Percentiles rank a stretch among this genome's conserved stretches.
Evolutionary conservation across 2,113 vertebrate species (phyloP).

Genomic region (Percina caprodes): DNA sequence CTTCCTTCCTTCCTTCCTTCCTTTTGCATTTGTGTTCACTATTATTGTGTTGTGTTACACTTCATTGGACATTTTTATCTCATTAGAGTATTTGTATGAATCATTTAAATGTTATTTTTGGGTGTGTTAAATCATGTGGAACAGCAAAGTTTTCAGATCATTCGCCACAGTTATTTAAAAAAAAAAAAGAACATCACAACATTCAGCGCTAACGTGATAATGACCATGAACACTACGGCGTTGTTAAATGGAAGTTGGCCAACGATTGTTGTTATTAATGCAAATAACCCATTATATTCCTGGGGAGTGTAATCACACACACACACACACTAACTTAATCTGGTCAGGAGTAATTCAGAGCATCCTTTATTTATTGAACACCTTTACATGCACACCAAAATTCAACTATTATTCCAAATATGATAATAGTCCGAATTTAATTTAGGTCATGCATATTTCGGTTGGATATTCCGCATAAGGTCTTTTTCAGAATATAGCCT

Average conservation of each 20-base stretch:
- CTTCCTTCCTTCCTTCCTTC: no score
- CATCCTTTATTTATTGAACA: not conserved
- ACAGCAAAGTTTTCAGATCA: constrained; percentile 20
- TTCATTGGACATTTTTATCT: no score
- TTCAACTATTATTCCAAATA: no score
- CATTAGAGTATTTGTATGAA: no score
- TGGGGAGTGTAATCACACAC: constrained; percentile 19
- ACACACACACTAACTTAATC: not conserved
- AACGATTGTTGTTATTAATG: constrained; percentile 24
- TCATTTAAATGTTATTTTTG: not conserved
- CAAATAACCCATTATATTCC: constrained; percentile 25
- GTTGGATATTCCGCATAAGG: no score
- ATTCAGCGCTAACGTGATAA: constrained; percentile 24
- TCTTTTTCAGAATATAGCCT: no score
- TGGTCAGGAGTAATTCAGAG: not conserved
- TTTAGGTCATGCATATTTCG: no score
- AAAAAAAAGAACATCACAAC: constrained; percentile 1
- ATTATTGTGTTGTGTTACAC: no score
- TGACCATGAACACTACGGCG: not conserved
- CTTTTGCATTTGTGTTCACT: not conserved
- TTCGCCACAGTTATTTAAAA: not conserved
- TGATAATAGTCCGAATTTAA: no score
- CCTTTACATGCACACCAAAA: no score
- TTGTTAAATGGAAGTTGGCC: constrained; percentile 17
- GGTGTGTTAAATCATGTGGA: constrained; percentile 15